These are phyloP conservation scores for Hemibagrus wyckioides DNA, from an alignment of 2,113 vertebrate genomes.

Conservation along the genomic window DNA sequence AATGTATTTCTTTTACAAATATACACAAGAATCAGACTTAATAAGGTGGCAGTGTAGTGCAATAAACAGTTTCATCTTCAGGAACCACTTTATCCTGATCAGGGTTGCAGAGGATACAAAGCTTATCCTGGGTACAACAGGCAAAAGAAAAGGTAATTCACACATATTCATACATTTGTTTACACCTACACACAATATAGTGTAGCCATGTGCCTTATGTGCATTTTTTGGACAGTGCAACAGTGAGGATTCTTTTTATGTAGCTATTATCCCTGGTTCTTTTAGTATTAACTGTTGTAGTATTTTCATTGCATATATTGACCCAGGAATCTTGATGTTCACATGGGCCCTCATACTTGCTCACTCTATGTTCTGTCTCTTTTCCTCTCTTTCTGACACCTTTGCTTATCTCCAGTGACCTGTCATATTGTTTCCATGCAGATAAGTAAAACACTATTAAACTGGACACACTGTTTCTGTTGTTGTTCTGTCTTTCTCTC, in stretches of 20 bases:
- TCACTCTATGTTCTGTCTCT: constrained; percentile 37
- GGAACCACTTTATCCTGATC: background rate
- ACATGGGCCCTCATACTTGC: background rate
- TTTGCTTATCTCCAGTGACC: constrained; percentile 67
- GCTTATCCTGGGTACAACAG: background rate
- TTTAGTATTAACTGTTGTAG: constrained; percentile 45
- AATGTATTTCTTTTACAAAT: background rate
- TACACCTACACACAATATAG: background rate
- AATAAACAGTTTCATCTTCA: background rate
- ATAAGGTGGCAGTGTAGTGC: background rate
- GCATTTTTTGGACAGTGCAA: background rate
- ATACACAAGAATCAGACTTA: background rate
- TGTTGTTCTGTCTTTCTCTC: constrained; percentile 64
- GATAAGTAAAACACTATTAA: constrained; percentile 69
- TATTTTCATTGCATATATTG: constrained; percentile 45
- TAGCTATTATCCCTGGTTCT: constrained; percentile 23
- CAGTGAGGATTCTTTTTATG: constrained; percentile 17
- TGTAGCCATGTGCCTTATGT: background rate
- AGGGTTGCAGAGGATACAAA: background rate
- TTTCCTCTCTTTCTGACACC: constrained; percentile 53
- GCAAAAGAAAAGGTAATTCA: background rate
- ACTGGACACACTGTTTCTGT: constrained; percentile 65
- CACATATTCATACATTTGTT: background rate
- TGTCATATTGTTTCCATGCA: constrained; percentile 70
- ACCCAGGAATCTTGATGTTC: constrained; percentile 55